phyloP scores from a whole-genome alignment of 2,797 vertebrate species.

The Hydrolagus colliei region DNA sequence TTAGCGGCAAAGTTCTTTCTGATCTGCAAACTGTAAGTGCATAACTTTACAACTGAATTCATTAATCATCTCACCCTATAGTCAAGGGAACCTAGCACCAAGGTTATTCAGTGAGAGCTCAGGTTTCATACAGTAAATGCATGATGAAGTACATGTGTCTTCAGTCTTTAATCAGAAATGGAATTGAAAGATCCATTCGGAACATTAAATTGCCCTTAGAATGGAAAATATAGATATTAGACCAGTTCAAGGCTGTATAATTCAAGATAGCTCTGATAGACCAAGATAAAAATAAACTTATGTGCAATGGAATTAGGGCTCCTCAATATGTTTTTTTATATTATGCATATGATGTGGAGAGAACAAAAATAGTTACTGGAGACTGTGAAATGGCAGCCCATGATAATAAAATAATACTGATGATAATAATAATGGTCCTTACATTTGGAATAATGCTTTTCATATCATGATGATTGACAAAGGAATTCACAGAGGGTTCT shows the following conservation, averaged over 20 bases:
- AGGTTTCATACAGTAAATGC: neutral
- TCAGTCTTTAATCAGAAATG: neutral
- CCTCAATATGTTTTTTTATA: neutral
- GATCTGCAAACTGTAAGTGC: neutral
- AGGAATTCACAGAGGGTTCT: no score
- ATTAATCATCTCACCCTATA: conserved; percentile 12
- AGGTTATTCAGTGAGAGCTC: neutral
- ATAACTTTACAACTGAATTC: neutral
- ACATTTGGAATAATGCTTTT: no score
- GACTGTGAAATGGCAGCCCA: no score
- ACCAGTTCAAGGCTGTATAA: neutral
- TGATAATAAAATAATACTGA: no score
- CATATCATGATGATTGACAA: no score
- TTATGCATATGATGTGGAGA: no score
- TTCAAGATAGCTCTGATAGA: neutral
- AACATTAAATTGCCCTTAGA: neutral
- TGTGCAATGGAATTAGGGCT: neutral
- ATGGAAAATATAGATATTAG: neutral
- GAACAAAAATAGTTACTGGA: no score
- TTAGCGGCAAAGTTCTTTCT: neutral
- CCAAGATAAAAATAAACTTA: conserved; percentile 3
- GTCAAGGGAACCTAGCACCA: neutral
- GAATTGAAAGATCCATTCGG: neutral
- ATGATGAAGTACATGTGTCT: neutral
- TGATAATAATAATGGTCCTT: no score